A percentile compares a stretch with the other conserved stretches of the same genome.
Evolutionary conservation across 2,888 invertebrate genomes (phyloP).

Genomic region (Drosophila hawaiiensis): DNA sequence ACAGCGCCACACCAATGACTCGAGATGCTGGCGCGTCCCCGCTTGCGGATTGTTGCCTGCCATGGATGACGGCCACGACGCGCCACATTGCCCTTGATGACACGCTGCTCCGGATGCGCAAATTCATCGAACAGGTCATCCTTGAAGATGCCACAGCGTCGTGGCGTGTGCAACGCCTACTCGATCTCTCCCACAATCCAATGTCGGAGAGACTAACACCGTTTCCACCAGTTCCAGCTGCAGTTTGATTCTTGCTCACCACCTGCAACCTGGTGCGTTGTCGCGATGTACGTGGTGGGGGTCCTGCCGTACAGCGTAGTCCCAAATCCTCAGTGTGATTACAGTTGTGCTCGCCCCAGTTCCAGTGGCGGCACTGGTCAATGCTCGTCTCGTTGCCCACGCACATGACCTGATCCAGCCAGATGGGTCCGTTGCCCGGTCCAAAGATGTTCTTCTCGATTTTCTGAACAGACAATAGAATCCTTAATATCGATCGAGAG

Average conservation of each 20-base stretch:
- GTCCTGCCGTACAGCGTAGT: slow-evolving; percentile 85
- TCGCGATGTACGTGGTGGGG: slow-evolving; percentile 55
- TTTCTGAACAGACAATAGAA: slow-evolving; percentile 55
- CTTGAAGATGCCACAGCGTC: slow-evolving; percentile 86
- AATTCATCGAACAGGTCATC: slow-evolving; percentile 83
- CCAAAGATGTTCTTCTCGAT: slow-evolving; percentile 83
- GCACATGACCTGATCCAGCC: slow-evolving; percentile 90
- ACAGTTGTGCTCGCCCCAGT: slow-evolving; percentile 90
- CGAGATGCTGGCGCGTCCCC: slow-evolving; percentile 86
- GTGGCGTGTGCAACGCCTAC: slow-evolving; percentile 80
- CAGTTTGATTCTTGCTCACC: slow-evolving; percentile 4
- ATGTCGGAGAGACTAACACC: slow-evolving; percentile 70
- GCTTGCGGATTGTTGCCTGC: slow-evolving; percentile 90
- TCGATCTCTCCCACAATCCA: slow-evolving; percentile 82
- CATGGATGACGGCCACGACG: slow-evolving; percentile 90
- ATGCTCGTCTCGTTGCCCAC: slow-evolving; percentile 88
- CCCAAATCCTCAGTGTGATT: slow-evolving; percentile 91
- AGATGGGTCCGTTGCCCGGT: slow-evolving; percentile 88
- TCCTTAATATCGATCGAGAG: background rate
- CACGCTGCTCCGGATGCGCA: slow-evolving; percentile 86
- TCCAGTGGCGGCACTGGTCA: slow-evolving; percentile 88
- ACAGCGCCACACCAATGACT: slow-evolving; percentile 92
- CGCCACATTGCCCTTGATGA: slow-evolving; percentile 88
- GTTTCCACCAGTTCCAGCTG: background rate
- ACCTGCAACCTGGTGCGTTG: slow-evolving; percentile 21